phyloP scores from a whole-genome alignment of 2,113 vertebrate species.

The Tetraodon nigroviridis region DNA sequence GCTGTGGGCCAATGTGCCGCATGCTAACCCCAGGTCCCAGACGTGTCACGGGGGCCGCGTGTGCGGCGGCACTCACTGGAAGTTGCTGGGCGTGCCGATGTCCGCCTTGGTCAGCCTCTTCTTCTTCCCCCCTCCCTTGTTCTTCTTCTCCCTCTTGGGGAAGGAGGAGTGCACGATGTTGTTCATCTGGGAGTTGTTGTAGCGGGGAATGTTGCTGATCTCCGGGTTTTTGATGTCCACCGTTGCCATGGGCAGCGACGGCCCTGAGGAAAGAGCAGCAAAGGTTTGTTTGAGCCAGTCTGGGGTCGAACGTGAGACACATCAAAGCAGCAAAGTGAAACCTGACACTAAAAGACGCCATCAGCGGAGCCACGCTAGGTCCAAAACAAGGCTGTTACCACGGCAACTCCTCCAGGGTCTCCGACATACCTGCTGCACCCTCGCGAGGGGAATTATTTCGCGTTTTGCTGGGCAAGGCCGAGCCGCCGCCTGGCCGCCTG shows the following conservation, averaged over 20 bases:
- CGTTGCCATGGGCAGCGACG: conserved; percentile 90
- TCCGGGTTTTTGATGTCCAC: conserved; percentile 98
- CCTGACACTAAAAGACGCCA: not conserved
- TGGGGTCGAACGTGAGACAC: too few species aligned
- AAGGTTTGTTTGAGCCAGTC: not conserved
- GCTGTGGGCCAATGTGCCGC: not conserved
- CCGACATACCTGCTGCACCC: conserved; percentile 48
- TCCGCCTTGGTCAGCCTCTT: conserved; percentile 95
- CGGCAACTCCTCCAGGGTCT: not conserved
- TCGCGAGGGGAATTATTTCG: conserved; percentile 43
- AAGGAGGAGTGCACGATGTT: conserved; percentile 85
- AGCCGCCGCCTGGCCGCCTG: conserved; percentile 48
- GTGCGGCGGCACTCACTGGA: conserved; percentile 80
- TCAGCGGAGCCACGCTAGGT: too few species aligned
- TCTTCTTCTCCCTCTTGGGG: conserved; percentile 92
- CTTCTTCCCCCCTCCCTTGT: conserved; percentile 84
- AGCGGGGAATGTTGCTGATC: conserved; percentile 83
- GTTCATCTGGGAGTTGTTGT: conserved; percentile 84
- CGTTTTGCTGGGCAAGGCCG: conserved; percentile 47
- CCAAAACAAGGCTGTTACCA: too few species aligned
- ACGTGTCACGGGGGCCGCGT: not conserved
- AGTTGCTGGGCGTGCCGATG: conserved; percentile 98
- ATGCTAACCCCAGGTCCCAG: not conserved
- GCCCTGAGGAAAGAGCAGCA: conserved; percentile 69
- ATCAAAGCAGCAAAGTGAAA: not conserved